Conservation (phyloP, 2,113 vertebrate species). For the Serilophus lunatus region DNA sequence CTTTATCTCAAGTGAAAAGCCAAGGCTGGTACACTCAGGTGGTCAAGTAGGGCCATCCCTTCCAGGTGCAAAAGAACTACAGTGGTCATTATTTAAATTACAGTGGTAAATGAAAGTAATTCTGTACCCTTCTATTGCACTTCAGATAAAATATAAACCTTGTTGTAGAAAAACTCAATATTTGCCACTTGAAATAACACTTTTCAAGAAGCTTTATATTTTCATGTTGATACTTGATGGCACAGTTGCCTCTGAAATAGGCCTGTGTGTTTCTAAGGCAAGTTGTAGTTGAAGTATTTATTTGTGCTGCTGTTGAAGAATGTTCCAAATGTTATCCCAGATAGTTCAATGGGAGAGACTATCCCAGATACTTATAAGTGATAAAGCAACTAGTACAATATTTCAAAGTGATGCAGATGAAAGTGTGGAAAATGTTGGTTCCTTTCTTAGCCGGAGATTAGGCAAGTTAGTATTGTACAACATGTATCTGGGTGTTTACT, state of each 20-base stretch:
- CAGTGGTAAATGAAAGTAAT: neutral
- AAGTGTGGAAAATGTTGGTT: neutral
- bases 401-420: neutral
- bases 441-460: neutral
- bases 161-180: neutral
- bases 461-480: neutral
- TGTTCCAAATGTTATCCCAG: neutral
- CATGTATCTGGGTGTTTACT: neutral
- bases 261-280: neutral
- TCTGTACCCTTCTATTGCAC: neutral
- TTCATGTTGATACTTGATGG: neutral
- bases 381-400: neutral
- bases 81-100: neutral
- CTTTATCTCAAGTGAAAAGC: neutral
- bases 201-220: neutral
- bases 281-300: neutral
- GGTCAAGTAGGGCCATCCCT: neutral
- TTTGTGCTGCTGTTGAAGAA: neutral
- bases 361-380: neutral
- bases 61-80: neutral
- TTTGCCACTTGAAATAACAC: neutral
- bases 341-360: neutral
- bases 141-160: neutral
- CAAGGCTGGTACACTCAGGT: neutral
- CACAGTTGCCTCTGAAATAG: neutral